phyloP scores from a whole-genome alignment of 2,888 invertebrate species.

The Eilema sororculum region DNA sequence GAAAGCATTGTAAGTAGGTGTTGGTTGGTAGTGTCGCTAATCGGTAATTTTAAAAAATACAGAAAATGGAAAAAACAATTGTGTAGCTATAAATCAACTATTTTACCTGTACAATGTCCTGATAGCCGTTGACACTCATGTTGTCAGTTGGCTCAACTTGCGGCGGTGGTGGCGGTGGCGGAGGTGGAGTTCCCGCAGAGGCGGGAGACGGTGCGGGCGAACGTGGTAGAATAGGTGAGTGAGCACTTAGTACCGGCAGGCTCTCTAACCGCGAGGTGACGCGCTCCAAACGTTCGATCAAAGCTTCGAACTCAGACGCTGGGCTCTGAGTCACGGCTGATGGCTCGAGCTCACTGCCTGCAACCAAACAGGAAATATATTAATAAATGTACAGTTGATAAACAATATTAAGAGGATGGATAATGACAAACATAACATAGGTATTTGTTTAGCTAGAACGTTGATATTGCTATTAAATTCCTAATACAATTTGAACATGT shows the following conservation, averaged over 20 bases:
- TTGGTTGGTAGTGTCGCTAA: no score
- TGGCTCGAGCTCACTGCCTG: constrained; percentile 83
- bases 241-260: constrained; percentile 71
- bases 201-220: constrained; percentile 69
- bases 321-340: constrained; percentile 74
- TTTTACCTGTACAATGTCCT: constrained; percentile 88
- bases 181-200: constrained; percentile 43
- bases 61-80: no score
- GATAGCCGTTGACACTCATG: constrained; percentile 93
- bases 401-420: constrained; percentile 4
- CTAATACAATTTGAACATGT: background rate
- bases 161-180: constrained; percentile 58
- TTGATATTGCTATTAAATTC: background rate
- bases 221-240: constrained; percentile 65
- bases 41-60: no score
- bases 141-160: constrained; percentile 62
- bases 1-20: no score
- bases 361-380: constrained; percentile 29
- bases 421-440: no score
- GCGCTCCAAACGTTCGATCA: constrained; percentile 91
- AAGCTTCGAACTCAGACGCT: constrained; percentile 88
- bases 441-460: background rate
- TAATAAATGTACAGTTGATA: background rate
- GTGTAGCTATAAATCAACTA: background rate
- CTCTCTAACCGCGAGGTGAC: constrained; percentile 91